These are phyloP conservation scores for Propithecus coquereli DNA, from an alignment of 2,113 vertebrate species.

Conservation along the genomic window DNA sequence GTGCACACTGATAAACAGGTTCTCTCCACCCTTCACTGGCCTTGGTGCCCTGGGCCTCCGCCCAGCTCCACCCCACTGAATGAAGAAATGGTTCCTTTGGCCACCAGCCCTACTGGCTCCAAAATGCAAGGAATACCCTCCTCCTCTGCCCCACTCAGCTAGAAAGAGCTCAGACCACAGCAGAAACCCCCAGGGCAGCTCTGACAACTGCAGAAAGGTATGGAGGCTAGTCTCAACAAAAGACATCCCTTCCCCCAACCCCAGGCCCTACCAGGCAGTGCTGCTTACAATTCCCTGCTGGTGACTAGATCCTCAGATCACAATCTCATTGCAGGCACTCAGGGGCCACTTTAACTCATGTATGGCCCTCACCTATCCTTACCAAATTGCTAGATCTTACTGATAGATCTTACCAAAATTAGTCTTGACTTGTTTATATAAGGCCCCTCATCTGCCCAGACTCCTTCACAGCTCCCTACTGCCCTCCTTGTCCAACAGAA, in stretches of 20 bases:
- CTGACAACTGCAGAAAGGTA: neutral
- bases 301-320: neutral
- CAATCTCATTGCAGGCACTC: neutral
- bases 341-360: neutral
- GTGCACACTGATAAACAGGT: constrained; percentile 72
- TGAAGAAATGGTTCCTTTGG: constrained; percentile 45
- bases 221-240: neutral
- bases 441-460: neutral
- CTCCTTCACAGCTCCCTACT: neutral
- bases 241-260: neutral
- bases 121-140: neutral
- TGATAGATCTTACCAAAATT: constrained; percentile 23
- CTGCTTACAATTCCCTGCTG: neutral
- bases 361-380: neutral
- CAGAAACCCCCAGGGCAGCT: neutral
- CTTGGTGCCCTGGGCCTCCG: constrained; percentile 60
- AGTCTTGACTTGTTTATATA: constrained; percentile 13
- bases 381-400: constrained; percentile 16
- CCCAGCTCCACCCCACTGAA: constrained; percentile 51
- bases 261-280: neutral
- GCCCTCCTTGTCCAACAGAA: neutral
- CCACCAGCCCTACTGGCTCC: neutral
- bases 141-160: neutral
- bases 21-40: constrained; percentile 62
- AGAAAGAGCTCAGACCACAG: neutral